Evolutionary conservation across 2,888 invertebrate genomes (phyloP), one percentile per base, ranked within the genome.

Genomic region (Drosophila meridionalis): DNA sequence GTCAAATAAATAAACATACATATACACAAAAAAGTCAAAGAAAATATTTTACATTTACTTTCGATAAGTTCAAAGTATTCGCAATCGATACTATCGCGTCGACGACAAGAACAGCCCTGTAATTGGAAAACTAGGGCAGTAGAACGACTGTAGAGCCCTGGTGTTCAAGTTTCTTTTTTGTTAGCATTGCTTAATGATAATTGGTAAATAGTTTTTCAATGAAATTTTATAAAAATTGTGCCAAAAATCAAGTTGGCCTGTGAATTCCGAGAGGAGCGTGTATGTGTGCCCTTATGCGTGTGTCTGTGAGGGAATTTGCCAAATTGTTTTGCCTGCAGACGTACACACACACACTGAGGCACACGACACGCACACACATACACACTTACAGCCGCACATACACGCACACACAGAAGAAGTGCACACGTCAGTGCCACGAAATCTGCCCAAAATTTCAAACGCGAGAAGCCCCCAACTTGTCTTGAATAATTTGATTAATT

Each of bases 351-450:
- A 80, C 47, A 45, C 28, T 30, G 56, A 11, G 28, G 14, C 47
- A 47, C 47, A 47, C 20, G 20, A 52, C 12, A 7, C 14, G 1
- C 42, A n/a, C 26, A 30, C 48, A 48, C n/a, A 50, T 61, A 40
- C 50, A 34, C 50, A 73, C 42, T 30, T 34, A 38, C 58, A 36
- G 52, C 30, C 43, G 30, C 1, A 73, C 50, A 45, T 60, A 55
- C 71, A 69, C 79, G 32, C 69, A 79, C 48, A 80, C 77, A 74
- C 50, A 32, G 11, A 64, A 71, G 66, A 83, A 82, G 80, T 84
- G 87, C 84, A 84, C 84, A 84, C 84, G 84, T 84, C 84, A 84
- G 87, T 84, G 84, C 84, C 84, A 84, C 84, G 84, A 84, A 84
- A 68, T 82, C 62, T 55, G 55, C 32, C 65, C 20, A 58, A 53